A percentile compares a stretch with the other conserved stretches of the same genome.
phyloP scores from a whole-genome alignment of 2,888 invertebrate species.

The Ceriagrion tenellum region DNA sequence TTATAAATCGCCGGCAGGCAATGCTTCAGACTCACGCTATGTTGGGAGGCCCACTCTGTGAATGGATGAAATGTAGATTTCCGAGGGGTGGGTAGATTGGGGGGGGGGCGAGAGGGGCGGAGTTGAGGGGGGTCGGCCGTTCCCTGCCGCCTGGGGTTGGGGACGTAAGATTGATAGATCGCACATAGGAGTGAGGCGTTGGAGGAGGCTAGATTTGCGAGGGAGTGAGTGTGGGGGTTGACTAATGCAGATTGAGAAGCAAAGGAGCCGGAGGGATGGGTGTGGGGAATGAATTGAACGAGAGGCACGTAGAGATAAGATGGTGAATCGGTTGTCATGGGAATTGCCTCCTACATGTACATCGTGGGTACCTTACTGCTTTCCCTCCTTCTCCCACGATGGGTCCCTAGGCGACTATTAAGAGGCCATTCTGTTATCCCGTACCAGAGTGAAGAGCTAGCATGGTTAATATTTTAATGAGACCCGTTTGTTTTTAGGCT shows the following conservation, averaged over 20 bases:
- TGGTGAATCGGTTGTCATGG: slow-evolving; percentile 22
- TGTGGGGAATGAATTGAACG: not conserved
- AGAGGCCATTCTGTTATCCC: not conserved
- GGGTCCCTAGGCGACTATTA: not conserved
- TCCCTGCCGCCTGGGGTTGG: not conserved
- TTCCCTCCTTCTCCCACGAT: not conserved
- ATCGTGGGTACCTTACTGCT: not conserved
- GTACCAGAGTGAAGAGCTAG: not conserved
- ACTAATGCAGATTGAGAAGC: not conserved
- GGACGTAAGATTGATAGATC: not conserved
- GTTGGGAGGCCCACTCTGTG: not conserved
- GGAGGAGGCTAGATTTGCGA: not conserved
- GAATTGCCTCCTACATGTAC: not conserved
- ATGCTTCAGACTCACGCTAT: not conserved
- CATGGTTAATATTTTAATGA: not conserved
- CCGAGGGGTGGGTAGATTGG: not conserved
- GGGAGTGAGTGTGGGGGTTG: not conserved
- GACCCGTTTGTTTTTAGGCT: not conserved
- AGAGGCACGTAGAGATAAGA: slow-evolving; percentile 12
- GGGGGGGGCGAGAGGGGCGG: no score
- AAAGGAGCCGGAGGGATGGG: not conserved
- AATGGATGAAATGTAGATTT: slow-evolving; percentile 4
- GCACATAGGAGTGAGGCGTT: not conserved
- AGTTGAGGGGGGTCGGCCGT: not conserved
- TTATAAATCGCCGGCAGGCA: not conserved